Evolutionary conservation across 2,888 invertebrate genomes (phyloP), one percentile per base, ranked within the genome.

Genomic region (Eumacrocentrus americanus): DNA sequence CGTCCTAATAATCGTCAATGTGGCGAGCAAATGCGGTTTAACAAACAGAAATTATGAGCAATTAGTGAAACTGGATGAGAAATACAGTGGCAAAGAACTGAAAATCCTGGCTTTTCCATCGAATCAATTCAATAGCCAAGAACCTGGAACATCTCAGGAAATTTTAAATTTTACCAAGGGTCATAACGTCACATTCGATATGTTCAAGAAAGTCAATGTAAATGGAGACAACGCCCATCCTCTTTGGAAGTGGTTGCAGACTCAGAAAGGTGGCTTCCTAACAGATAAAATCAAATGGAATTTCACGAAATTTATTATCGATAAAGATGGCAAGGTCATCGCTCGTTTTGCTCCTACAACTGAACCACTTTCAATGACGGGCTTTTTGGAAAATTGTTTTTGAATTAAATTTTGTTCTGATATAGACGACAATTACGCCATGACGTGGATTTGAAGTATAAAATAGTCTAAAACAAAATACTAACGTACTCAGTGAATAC

Each of bases 1-100:
- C 79, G 91, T 92, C 34, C 85, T 89, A 65, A 84, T 95, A 40
- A 88, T 95, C 60, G 92, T 94, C 3, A 95, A 95, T 78, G 94
- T 94, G 29, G 95, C 95, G 1, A 91, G 91, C 16, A 86, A 92
- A 73, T 95, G 94, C 81, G 93, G 92, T 7, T 84, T 91, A 61
- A 93, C 94, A 0, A 87, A 88, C 37, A 86, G 85, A 62, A 91
- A 94, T 82, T 94, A 94, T 83, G 88, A 88, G 68, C 91, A 94
- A 81, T 83, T 95, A 55, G 89, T 89, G 75, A 85, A 87, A 68
- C 80, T 95, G 60, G 87, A 89, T 76, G 87, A 89, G 60, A 85
- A 90, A 72, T 91, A 90, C 78, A 85, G 84, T 38, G 88, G 84
- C 60, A 85, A 89, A 77, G 82, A 88, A 11, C 79, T 90, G 52